Base-by-base conservation (phyloP, 2,113 vertebrate species). In the Emydocephalus ijimae region DNA sequence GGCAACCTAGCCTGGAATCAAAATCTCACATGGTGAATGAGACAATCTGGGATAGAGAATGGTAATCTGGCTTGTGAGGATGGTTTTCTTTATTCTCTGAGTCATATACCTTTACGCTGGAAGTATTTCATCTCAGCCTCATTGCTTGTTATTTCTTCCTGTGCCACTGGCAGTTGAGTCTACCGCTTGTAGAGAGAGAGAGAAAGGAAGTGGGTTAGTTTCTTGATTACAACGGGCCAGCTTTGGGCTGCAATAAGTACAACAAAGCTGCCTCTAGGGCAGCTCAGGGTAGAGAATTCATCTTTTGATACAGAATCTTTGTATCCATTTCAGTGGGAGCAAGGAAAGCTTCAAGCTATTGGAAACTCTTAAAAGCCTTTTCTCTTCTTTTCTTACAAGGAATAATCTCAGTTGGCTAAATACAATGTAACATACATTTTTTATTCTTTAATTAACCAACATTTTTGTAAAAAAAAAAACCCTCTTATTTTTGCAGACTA, bases 51-150 rank as follows among this genome's bases (percentile, higher is more conserved):
- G 4, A 4, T n/a, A 92, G 34, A 74, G 64, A 59, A 23, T 39
- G 54, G 26, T 45, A 39, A 87, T 81, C 4, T 93, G 85, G 45
- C 92, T 93, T 69, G 86, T 2, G 26, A 8, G 54, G 91, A 90
- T 39, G 88, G 86, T 89, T 93, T 92, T 94, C 90, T 94, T 88
- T 74, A 90, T 91, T 91, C 81, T 39, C 21, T 55, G 34, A 81
- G 87, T 93, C 92, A 91, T 50, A 56, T 55, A 88, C 15, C 18
- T 23, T 55, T 88, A 74, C 3, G 7, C 4, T 6, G 15, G 34
- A n/a, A 56, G 39, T 88, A 85, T 92, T 43, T 85, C 93, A 90
- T 86, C 91, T 93, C 23, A 94, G 10, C 1, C 3, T 85, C 2
- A 0, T 45, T 14, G 50, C 85, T 4, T 90, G 11, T 0, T 54